Evolutionary conservation across 2,113 vertebrate genomes (phyloP), one percentile per base, ranked within the genome.

Genomic region (Chloroceryle aenea): DNA sequence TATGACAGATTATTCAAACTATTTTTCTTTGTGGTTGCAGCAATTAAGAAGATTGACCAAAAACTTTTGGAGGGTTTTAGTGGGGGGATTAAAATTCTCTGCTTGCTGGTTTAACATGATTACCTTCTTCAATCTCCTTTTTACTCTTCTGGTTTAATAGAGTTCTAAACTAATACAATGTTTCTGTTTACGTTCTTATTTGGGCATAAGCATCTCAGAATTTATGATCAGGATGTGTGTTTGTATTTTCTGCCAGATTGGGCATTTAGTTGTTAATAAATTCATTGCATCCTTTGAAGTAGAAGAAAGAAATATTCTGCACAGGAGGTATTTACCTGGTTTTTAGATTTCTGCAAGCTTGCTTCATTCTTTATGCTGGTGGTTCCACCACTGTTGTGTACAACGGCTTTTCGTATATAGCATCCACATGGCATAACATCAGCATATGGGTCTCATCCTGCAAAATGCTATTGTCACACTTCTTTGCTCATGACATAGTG

Each of bases 21-120:
- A 38, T 87, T 94, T 95, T 97, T 90, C 94, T 96, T 97, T 90
- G 74, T 97, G 96, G 89, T 94, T 93, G 68, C 56, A 92, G 55
- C 68, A 93, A 56, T 96, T 97, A 89, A 89, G 87, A 92, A 95
- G 76, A 66, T 77, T 91, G 72, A 77, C 87, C 71, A 79, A 52
- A 92, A 95, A 58, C 25, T 56, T 96, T 53, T n/a, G 79, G 56
- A 94, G 36, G 12, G 6, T 87, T 92, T 86, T 25, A 13, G 38
- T 11, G 9, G 11, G 8, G 14, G 26, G 36, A 90, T 94, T 89
- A 82, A 90, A 86, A 72, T 94, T 64, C 48, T 89, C 43, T 56
- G 14, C 64, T 87, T 92, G 30, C 66, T 89, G 40, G 25, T 45
- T 25, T 90, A 69, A 94, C 12, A 3, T 85, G 73, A 89, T 96